A percentile compares a stretch with the other conserved stretches of the same genome.
Evolutionary conservation across 2,888 invertebrate genomes (phyloP).

Genomic region (Macrophya alboannulata): DNA sequence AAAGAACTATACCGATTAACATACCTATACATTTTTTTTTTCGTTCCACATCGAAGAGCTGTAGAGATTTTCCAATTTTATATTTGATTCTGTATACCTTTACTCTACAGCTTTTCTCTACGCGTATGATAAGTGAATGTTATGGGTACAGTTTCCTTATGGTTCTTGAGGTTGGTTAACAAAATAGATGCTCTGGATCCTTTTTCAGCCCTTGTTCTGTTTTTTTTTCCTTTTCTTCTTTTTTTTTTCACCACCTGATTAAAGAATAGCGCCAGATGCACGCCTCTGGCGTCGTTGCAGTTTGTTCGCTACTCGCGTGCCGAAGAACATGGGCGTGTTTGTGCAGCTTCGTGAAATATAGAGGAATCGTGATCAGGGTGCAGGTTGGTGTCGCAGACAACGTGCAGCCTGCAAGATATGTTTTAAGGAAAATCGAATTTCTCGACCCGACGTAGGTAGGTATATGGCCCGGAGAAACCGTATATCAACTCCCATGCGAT

Average conservation of each 20-base stretch:
- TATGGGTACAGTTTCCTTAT: background rate
- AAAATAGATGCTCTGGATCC: constrained; percentile 47
- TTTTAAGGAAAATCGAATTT: constrained; percentile 51
- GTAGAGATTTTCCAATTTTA: background rate
- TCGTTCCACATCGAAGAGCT: background rate
- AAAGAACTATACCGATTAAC: background rate
- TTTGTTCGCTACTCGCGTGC: constrained; percentile 37
- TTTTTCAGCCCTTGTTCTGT: constrained; percentile 59
- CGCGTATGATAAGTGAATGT: background rate
- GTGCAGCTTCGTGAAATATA: constrained; percentile 49
- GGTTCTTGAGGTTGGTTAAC: constrained; percentile 11
- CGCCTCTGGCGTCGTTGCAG: constrained; percentile 61
- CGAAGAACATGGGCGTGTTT: constrained; percentile 14
- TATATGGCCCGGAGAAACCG: background rate
- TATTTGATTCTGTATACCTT: background rate
- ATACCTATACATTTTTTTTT: background rate
- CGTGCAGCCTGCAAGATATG: constrained; percentile 38
- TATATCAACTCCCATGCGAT: constrained; percentile 40
- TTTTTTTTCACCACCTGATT: constrained; percentile 25
- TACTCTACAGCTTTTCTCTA: background rate
- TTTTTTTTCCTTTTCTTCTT: constrained; percentile 43
- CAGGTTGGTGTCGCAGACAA: constrained; percentile 50
- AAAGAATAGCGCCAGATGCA: constrained; percentile 58
- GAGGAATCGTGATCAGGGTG: constrained; percentile 53
- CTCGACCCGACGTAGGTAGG: background rate